phyloP scores from a whole-genome alignment of 2,797 vertebrate species.

The Trachurus trachurus region DNA sequence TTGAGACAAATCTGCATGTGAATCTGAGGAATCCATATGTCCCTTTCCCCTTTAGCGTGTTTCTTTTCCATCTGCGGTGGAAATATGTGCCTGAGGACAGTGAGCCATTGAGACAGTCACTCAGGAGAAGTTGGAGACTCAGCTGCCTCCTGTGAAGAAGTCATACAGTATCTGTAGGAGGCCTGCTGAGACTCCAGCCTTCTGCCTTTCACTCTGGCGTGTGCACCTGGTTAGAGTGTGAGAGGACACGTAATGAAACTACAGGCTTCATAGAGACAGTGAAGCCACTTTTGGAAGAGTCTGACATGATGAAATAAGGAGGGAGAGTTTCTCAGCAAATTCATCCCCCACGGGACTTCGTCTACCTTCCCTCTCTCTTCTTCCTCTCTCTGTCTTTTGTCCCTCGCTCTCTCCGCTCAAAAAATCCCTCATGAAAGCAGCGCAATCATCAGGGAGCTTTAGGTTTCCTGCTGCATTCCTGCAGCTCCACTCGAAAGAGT shows the following conservation, averaged over 20 bases:
- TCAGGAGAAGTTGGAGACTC: background rate
- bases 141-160: conserved; percentile 4
- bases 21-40: conserved; percentile 6
- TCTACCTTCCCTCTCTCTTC: background rate
- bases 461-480: conserved; percentile 64
- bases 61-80: conserved; percentile 12
- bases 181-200: no score
- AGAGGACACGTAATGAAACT: background rate
- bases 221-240: background rate
- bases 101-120: background rate
- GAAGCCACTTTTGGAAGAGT: background rate
- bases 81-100: conserved; percentile 29
- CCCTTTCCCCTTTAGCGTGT: conserved; percentile 1
- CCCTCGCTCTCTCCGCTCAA: background rate
- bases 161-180: background rate
- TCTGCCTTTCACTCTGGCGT: conserved; percentile 1
- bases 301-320: background rate
- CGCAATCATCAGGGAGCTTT: conserved; percentile 16
- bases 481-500: conserved; percentile 40
- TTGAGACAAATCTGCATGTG: background rate
- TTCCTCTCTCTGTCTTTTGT: conserved; percentile 9
- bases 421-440: conserved; percentile 3
- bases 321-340: background rate
- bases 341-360: background rate
- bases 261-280: background rate